Evolutionary conservation across 2,888 invertebrate species (phyloP).

Genomic region (Yponomeuta evonymella): DNA sequence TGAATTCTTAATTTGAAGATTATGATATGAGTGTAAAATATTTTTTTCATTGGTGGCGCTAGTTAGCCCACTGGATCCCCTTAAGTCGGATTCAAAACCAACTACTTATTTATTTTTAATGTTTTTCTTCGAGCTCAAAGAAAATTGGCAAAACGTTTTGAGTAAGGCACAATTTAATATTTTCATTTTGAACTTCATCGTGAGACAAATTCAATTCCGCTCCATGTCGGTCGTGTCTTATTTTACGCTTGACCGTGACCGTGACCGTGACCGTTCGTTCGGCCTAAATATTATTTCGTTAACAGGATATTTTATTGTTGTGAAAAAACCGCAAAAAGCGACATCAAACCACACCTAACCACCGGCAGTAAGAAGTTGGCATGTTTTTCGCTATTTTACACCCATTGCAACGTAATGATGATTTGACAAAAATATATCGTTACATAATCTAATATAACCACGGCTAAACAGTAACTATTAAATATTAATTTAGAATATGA

Average conservation of each 20-base stretch:
- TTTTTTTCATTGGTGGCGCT: too few species aligned
- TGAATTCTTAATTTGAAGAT: too few species aligned
- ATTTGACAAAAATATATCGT: neutral
- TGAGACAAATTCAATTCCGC: conserved; percentile 2
- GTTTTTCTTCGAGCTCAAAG: neutral
- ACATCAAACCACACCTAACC: neutral
- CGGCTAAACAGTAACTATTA: neutral
- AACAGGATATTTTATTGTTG: neutral
- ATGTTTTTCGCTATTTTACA: neutral
- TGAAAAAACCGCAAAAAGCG: neutral
- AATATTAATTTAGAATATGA: conserved; percentile 27
- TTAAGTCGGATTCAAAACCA: neutral
- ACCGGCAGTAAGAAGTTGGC: neutral
- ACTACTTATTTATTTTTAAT: neutral
- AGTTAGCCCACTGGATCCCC: too few species aligned
- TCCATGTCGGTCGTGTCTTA: neutral
- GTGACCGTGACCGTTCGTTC: neutral
- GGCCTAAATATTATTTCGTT: neutral
- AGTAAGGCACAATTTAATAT: conserved; percentile 73
- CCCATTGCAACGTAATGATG: neutral
- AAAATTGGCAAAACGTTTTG: conserved; percentile 25
- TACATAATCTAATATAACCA: neutral
- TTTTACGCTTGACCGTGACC: neutral
- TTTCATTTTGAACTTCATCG: conserved; percentile 65
- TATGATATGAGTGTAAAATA: too few species aligned